phyloP scores from a whole-genome alignment of 2,113 vertebrate species.

The Oreocharis arfaki region DNA sequence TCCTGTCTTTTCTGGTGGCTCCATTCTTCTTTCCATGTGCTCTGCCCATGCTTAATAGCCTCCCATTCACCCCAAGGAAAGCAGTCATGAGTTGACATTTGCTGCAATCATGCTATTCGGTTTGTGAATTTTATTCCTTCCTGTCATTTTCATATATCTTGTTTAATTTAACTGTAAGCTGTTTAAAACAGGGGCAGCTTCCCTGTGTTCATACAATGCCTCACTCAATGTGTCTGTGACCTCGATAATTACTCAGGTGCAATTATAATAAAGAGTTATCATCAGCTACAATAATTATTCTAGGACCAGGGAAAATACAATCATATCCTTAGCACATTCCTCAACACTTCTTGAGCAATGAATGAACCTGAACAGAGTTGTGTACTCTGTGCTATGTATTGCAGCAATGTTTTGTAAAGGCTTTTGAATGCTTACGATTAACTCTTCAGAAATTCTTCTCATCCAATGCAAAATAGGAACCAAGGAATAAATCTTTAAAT shows the following conservation, averaged over 20 bases:
- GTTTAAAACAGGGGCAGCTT: slow-evolving; percentile 11
- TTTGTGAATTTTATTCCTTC: background rate
- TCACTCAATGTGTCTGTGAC: background rate
- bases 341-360: background rate
- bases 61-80: background rate
- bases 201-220: background rate
- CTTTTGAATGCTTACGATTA: background rate
- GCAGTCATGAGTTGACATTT: background rate
- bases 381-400: background rate
- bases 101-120: background rate
- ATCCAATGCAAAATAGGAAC: background rate
- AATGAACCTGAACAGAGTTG: background rate
- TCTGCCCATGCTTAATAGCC: background rate
- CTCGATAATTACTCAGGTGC: background rate
- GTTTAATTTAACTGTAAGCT: slow-evolving; percentile 26
- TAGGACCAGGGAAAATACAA: background rate
- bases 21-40: background rate
- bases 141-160: slow-evolving; percentile 2
- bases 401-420: background rate
- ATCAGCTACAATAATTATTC: slow-evolving; percentile 28
- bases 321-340: background rate
- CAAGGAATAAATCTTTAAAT: background rate
- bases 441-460: background rate
- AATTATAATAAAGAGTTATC: slow-evolving; percentile 39
- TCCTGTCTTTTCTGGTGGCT: background rate